Conservation (phyloP, 1,140 invertebrate genomes). For the Cyclina sinensis region DNA sequence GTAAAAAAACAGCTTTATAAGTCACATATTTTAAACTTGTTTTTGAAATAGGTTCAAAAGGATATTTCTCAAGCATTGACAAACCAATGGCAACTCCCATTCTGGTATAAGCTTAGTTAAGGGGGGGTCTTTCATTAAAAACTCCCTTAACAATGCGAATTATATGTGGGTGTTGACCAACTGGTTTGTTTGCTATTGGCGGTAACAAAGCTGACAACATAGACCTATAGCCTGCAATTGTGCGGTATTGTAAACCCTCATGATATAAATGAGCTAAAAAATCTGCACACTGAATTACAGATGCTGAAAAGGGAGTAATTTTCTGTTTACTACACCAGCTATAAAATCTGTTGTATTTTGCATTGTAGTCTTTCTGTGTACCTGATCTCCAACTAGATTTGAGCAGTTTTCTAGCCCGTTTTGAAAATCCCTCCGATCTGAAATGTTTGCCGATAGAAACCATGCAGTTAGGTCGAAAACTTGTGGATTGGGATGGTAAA, state of each 20-base stretch:
- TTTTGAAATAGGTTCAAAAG: conserved; percentile 65
- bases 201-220: conserved; percentile 65
- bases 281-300: conserved; percentile 42
- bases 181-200: conserved; percentile 33
- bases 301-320: conserved; percentile 49
- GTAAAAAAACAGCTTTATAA: conserved; percentile 60
- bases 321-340: conserved; percentile 64
- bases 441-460: too few relatives aligned
- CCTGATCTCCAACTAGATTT: conserved; percentile 61
- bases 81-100: conserved; percentile 65
- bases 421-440: too few relatives aligned
- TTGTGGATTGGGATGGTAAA: too few relatives aligned
- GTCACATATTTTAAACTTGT: conserved; percentile 44
- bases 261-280: conserved; percentile 48
- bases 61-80: conserved; percentile 16
- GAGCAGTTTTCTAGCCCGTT: too few relatives aligned
- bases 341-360: too few relatives aligned
- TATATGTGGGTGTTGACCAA: conserved; percentile 64
- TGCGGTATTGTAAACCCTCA: too few relatives aligned
- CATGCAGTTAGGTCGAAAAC: too few relatives aligned
- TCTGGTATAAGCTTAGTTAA: conserved; percentile 54
- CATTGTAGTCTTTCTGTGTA: conserved; percentile 49
- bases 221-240: conserved; percentile 61
- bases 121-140: conserved; percentile 57
- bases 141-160: conserved; percentile 51